phyloP scores from a whole-genome alignment of 1,140 invertebrate species.

The Tetragnatha versicolor region DNA sequence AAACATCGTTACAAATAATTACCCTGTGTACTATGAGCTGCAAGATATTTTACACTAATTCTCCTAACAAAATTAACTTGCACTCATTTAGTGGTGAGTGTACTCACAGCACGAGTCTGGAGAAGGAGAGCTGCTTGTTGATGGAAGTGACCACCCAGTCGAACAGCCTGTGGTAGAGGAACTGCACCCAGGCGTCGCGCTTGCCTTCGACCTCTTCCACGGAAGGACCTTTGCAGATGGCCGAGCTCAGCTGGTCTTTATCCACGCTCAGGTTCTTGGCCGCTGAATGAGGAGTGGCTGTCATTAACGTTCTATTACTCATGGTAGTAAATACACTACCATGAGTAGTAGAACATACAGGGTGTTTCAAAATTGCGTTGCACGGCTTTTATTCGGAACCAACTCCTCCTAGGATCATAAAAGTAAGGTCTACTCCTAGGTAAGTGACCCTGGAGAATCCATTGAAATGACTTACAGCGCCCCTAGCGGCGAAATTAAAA shows the following conservation, averaged over 20 bases:
- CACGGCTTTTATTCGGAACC: too few relatives aligned
- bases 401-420: too few relatives aligned
- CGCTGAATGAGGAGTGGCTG: not conserved
- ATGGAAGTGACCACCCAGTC: constrained; percentile 42
- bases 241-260: constrained; percentile 6
- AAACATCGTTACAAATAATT: too few relatives aligned
- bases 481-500: too few relatives aligned
- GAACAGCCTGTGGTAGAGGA: constrained; percentile 40
- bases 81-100: not conserved
- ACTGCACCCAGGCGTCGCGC: constrained; percentile 60
- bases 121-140: constrained; percentile 52
- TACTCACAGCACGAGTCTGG: constrained; percentile 47
- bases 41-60: too few relatives aligned
- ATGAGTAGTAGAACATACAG: not conserved
- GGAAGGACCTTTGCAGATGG: not conserved
- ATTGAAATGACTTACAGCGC: too few relatives aligned
- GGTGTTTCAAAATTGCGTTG: too few relatives aligned
- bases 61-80: too few relatives aligned
- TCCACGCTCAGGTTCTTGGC: constrained; percentile 40
- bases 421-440: too few relatives aligned
- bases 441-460: too few relatives aligned
- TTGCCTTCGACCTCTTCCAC: constrained; percentile 11
- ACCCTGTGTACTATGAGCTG: too few relatives aligned
- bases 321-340: not conserved
- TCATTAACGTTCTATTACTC: not conserved